phyloP scores from a whole-genome alignment of 2,888 invertebrate genomes.

The Epinotia ramella region DNA sequence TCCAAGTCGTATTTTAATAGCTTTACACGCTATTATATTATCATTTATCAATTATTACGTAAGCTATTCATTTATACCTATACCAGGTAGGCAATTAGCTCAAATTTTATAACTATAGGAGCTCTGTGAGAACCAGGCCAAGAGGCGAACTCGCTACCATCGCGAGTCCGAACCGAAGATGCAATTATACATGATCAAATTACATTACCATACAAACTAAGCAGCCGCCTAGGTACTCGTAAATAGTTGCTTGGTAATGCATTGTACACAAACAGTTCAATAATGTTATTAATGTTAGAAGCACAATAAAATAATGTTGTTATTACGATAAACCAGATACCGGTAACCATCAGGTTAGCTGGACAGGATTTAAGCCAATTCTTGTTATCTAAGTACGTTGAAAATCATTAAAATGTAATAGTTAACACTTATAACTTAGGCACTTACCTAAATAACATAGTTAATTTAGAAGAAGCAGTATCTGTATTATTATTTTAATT shows the following conservation, averaged over 20 bases:
- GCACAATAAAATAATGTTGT: slow-evolving; percentile 29
- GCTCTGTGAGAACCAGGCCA: slow-evolving; percentile 3
- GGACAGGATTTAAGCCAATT: slow-evolving; percentile 28
- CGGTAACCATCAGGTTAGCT: slow-evolving; percentile 30
- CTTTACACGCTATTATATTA: neutral
- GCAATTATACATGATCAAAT: slow-evolving; percentile 21
- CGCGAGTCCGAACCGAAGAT: slow-evolving; percentile 13
- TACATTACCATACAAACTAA: slow-evolving; percentile 22
- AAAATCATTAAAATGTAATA: neutral
- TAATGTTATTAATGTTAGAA: neutral
- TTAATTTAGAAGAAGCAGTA: neutral
- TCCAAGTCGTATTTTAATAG: neutral
- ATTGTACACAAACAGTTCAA: slow-evolving; percentile 1
- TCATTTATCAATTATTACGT: slow-evolving; percentile 12
- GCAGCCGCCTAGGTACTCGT: neutral
- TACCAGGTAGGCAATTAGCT: neutral
- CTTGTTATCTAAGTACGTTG: neutral
- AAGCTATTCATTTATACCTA: neutral
- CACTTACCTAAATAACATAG: neutral
- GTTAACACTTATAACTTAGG: neutral
- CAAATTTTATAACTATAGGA: neutral
- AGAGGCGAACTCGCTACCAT: neutral
- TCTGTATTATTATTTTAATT: neutral
- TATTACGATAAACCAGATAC: slow-evolving; percentile 35
- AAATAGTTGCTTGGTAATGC: neutral